Evolutionary conservation across 2,888 invertebrate species (phyloP), one percentile per base, ranked within the genome.

Genomic region (Xanthia icteritia): DNA sequence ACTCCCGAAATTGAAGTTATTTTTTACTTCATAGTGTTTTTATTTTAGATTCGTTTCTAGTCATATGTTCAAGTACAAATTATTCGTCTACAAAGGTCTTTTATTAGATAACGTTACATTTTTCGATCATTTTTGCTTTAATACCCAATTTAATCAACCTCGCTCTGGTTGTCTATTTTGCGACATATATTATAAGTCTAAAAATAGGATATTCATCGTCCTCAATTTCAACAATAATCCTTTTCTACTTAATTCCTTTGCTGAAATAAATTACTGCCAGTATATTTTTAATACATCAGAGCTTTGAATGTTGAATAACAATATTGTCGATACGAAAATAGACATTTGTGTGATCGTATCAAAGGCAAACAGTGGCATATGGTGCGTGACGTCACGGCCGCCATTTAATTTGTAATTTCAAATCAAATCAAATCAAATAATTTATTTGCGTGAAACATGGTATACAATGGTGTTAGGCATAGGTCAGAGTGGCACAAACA

Each of bases 331-430:
- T 69, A 68, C 69, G 0, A 60, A 78, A 70, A 78, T 71, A 82
- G 70, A 79, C 63, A 79, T 77, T 78, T 68, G 69, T 79, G 56
- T 75, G 81, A 80, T 84, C 51, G 71, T 69, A 86, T 84, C 79
- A 69, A 77, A 77, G 13, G 76, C 77, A 88, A 82, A 85, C 75
- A 86, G 73, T 65, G 48, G 17, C 88, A 88, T 88, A 88, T 88
- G 88, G 81, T 39, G 85, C 56, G 77, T 85, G 81, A 81, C 85
- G 83, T 85, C 82, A 88, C 83, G 79, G 77, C 54, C 58, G 58
- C 56, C 71, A 76, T 86, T 88, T 83, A 82, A 86, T 88, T 88
- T 78, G 79, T 86, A 73, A 79, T n/a, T n/a, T n/a, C n/a, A n/a
- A n/a, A n/a, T n/a, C n/a, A n/a, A n/a, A n/a, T n/a, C n/a, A n/a